A percentile compares a stretch with the other conserved stretches of the same genome.
Conservation (phyloP, 2,113 vertebrate species). For the Colius striatus region DNA sequence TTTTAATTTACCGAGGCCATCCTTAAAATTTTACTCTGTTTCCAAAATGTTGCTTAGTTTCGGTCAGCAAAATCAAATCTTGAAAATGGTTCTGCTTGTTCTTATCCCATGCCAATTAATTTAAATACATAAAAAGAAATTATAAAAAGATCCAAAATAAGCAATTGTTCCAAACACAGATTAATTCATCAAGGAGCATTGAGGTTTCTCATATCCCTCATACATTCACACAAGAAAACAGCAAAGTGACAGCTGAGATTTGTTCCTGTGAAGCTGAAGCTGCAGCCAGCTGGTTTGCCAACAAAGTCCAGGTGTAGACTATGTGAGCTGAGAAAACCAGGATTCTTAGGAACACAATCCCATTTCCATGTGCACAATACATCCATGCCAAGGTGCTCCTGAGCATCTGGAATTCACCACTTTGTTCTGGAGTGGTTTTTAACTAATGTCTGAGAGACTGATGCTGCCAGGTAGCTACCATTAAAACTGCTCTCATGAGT, state of each 20-base stretch:
- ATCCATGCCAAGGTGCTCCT: background rate
- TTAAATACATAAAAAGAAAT: background rate
- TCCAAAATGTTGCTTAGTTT: background rate
- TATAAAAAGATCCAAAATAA: background rate
- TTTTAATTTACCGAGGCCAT: background rate
- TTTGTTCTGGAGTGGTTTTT: background rate
- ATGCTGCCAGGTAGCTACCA: background rate
- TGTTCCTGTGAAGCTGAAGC: background rate
- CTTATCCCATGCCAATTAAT: background rate
- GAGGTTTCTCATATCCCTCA: background rate
- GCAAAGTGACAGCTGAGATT: background rate
- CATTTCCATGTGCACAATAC: background rate
- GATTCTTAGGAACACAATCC: background rate
- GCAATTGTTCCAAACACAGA: background rate
- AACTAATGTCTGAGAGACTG: background rate
- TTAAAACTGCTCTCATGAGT: background rate
- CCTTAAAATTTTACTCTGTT: background rate
- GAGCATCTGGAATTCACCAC: background rate
- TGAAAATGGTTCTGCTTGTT: background rate
- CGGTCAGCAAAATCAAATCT: background rate
- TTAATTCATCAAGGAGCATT: background rate
- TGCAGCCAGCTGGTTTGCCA: background rate
- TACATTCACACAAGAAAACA: background rate
- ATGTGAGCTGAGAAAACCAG: conserved; percentile 2
- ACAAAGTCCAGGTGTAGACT: background rate